Base-by-base conservation (phyloP, 2,797 vertebrate genomes). In the Microchirus variegatus region DNA sequence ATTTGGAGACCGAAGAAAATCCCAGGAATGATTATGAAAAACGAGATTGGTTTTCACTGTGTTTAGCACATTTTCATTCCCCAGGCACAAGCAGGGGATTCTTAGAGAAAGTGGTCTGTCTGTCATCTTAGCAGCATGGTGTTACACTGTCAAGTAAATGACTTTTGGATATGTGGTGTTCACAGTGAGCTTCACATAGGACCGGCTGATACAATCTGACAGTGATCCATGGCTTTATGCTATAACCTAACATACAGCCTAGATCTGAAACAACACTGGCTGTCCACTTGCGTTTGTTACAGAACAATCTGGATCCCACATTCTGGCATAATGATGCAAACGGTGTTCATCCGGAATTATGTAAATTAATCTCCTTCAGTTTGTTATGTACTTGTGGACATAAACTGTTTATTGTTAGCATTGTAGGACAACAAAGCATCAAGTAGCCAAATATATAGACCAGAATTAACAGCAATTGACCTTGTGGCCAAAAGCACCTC, bases 51-150 rank as follows among this genome's bases (percentile, higher is more conserved):
- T 84, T 90, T 89, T 85, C 84, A 87, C 83, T 78, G 75, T 84
- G 80, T 89, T 89, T 89, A 87, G 84, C 84, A 85, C 83, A 88
- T 87, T 89, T 87, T 78, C 79, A 77, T 80, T 87, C 83, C 84
- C 86, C 58, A 40, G 82, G 80, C 81, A 65, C 53, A 61, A 73
- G 66, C 72, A 58, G 40, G 70, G 59, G 69, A 83, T 85, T 88
- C 80, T 82, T 83, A 75, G 50, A 83, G 60, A 82, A 77, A 84
- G 86, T 61, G 57, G 67, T 71, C 73, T 67, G 86, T 87, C 88
- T 83, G 77, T 90, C 88, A 87, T 75, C 88, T 83, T 58, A 68
- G 59, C 70, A 50, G 67, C 69, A 73, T 77, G 68, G 67, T 76
- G 81, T 76, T 73, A 83, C 76, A 88, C 85, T 87, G 82, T 87